Conservation (phyloP, 2,888 invertebrate species). For the Pachycephus smyrnensis region DNA sequence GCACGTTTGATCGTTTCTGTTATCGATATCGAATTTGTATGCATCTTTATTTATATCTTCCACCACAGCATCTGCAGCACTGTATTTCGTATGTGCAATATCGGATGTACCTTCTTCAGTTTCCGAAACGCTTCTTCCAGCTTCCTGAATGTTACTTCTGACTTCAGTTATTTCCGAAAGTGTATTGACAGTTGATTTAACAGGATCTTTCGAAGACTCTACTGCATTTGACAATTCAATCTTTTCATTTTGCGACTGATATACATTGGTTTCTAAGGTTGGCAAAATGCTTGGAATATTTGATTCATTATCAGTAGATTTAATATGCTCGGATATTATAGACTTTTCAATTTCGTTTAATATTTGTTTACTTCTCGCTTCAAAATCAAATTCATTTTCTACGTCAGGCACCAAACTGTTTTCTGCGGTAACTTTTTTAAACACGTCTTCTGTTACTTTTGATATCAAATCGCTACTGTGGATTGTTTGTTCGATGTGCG, state of each 20-base stretch:
- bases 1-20: not conserved
- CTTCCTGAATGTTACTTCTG: conserved; percentile 26
- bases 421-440: not conserved
- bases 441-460: conserved; percentile 31
- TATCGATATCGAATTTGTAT: not conserved
- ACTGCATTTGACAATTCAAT: conserved; percentile 43
- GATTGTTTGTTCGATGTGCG: not conserved
- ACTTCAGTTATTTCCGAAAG: conserved; percentile 40
- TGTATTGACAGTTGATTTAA: conserved; percentile 48
- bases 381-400: conserved; percentile 48
- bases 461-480: conserved; percentile 26
- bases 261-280: conserved; percentile 41
- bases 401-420: conserved; percentile 31
- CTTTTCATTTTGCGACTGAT: conserved; percentile 40
- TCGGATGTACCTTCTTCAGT: not conserved
- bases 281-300: conserved; percentile 13
- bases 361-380: conserved; percentile 55
- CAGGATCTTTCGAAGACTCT: conserved; percentile 40
- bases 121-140: not conserved
- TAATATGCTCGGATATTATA: conserved; percentile 52
- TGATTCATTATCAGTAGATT: conserved; percentile 31
- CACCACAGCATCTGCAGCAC: not conserved
- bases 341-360: conserved; percentile 59
- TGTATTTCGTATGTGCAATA: not conserved
- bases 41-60: not conserved